Evolutionary conservation across 2,888 invertebrate genomes (phyloP), one percentile per base, ranked within the genome.

Genomic region (Sphaerolaimus hirsutus): DNA sequence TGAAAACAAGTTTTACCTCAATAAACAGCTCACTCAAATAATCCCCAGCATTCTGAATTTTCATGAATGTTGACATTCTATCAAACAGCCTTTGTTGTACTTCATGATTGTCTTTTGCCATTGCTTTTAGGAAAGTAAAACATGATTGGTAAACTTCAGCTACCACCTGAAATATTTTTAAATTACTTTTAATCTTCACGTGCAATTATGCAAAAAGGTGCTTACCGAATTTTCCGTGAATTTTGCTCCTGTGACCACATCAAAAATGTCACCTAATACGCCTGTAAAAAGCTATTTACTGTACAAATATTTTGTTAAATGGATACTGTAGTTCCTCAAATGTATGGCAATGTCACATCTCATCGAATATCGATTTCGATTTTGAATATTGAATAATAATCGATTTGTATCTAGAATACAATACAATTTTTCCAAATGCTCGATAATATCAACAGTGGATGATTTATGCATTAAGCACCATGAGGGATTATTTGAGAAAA

Each of bases 221-320:
- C 37, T 37, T 21, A 41, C 41, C 7, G 38, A 23, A 4, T 41
- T 37, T 46, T 64, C 45, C 5, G 45, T 61, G 22, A 40, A 38
- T 4, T 40, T 25, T n/a, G 3, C 2, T 12, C 45, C 45, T 10
- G 58, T 54, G 41, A 64, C 48, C 41, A 64, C 61, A 27, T 58
- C 62, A 47, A 64, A 62, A 41, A 58, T 56, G 43, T 60, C 63
- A 41, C 58, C 56, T 36, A 64, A 49, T 17, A 64, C 37, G 5
- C 45, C 45, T 40, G 24, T 22, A 45, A 17, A 23, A 21, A 2
- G 2, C n/a, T n/a, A n/a, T n/a, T n/a, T n/a, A n/a, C n/a, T n/a
- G n/a, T n/a, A n/a, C n/a, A n/a, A n/a, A n/a, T n/a, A n/a, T n/a
- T n/a, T n/a, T n/a, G n/a, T n/a, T n/a, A n/a, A n/a, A n/a, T n/a